Conservation (phyloP, 2,113 vertebrate genomes). For the Gulo gulo region DNA sequence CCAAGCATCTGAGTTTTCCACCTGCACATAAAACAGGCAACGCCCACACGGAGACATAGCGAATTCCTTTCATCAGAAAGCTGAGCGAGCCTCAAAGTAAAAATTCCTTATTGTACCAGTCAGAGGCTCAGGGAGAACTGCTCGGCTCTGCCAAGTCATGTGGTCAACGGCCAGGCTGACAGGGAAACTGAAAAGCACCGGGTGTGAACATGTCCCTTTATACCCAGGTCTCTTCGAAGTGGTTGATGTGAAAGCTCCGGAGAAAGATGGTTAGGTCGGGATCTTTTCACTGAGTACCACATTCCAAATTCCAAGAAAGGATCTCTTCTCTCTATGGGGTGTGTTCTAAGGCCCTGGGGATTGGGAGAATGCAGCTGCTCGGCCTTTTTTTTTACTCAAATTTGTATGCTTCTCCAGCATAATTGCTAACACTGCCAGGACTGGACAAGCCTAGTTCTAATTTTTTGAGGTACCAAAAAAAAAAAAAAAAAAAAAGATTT, state of each 20-base stretch:
- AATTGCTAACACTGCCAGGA: not conserved
- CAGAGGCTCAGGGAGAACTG: not conserved
- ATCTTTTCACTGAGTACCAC: not conserved
- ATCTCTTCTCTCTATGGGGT: not conserved
- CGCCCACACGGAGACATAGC: not conserved
- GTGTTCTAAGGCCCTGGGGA: not conserved
- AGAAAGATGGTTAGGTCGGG: not conserved
- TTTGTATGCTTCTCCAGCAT: slow-evolving; percentile 25
- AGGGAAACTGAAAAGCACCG: not conserved
- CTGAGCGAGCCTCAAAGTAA: not conserved
- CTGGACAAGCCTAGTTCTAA: not conserved
- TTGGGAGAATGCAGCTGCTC: not conserved
- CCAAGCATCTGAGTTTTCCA: not conserved
- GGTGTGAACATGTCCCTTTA: not conserved
- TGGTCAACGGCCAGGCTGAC: not conserved
- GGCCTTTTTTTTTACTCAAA: not conserved
- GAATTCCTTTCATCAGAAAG: not conserved
- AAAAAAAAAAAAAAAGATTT: not conserved
- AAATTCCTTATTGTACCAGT: not conserved
- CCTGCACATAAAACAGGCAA: not conserved
- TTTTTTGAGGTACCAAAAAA: not conserved
- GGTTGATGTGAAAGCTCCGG: not conserved
- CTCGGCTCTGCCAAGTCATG: not conserved
- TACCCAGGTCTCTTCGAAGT: not conserved
- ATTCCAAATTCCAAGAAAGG: not conserved